Percentiles rank a stretch among this genome's conserved stretches.
These are phyloP conservation scores for Spialia ferax DNA, from an alignment of 2,888 invertebrate species.

Conservation along the genomic window DNA sequence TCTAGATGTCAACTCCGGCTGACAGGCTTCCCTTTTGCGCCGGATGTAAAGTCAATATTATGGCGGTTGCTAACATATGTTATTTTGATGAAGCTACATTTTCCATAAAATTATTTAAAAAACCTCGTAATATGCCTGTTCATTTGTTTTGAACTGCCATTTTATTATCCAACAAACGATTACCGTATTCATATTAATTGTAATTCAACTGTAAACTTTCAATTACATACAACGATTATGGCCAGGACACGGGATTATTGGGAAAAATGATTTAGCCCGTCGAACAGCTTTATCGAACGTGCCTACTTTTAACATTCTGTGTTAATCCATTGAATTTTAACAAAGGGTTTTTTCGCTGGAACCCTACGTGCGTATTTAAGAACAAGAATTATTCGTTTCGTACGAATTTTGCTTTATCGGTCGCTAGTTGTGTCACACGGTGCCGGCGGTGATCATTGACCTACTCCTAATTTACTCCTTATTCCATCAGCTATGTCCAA, in stretches of 20 bases:
- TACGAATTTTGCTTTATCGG: too few species aligned
- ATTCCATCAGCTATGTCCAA: too few species aligned
- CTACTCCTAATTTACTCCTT: too few species aligned
- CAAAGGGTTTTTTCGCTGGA: not conserved
- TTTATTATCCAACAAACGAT: conserved; percentile 19
- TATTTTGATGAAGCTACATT: too few species aligned
- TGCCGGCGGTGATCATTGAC: too few species aligned
- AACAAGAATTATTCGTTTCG: not conserved
- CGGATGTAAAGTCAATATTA: too few species aligned
- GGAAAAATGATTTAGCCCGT: conserved; percentile 7
- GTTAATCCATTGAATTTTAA: not conserved
- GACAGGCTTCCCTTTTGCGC: too few species aligned
- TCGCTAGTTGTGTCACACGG: too few species aligned
- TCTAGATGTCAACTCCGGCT: too few species aligned
- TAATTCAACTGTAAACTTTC: conserved; percentile 25
- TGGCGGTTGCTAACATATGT: too few species aligned
- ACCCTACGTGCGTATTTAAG: not conserved
- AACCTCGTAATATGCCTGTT: not conserved
- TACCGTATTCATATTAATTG: conserved; percentile 3
- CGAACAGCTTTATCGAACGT: not conserved
- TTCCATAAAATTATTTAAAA: too few species aligned
- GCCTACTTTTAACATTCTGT: not conserved
- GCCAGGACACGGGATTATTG: conserved; percentile 21
- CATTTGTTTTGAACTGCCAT: conserved; percentile 1
- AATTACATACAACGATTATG: conserved; percentile 21